phyloP scores from a whole-genome alignment of 37 sponge, comb jelly and placozoan species.

The Cliona cf. orientalis region DNA sequence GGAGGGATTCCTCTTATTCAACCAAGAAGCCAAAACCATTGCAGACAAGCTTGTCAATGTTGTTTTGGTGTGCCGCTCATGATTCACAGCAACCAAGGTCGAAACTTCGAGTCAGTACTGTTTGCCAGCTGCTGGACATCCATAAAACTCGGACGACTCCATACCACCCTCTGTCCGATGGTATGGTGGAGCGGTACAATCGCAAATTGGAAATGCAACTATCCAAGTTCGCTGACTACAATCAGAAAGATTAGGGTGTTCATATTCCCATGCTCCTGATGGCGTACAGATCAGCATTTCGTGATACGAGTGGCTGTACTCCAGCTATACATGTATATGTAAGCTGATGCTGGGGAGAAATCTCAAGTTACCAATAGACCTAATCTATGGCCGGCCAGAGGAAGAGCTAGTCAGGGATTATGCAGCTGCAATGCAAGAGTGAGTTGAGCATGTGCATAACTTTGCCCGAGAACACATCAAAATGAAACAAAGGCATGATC shows the following conservation, averaged over 20 bases:
- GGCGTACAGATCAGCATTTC: too few relatives aligned
- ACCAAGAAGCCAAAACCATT: background rate
- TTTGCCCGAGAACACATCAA: too few relatives aligned
- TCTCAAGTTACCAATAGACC: slow-evolving; percentile 24
- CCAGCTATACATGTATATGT: too few relatives aligned
- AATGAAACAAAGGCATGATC: too few relatives aligned
- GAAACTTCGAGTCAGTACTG: background rate
- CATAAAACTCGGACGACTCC: background rate
- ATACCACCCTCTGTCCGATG: too few relatives aligned
- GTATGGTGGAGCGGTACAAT: slow-evolving; percentile 7
- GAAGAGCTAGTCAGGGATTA: background rate
- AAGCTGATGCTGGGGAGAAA: too few relatives aligned
- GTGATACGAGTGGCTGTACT: too few relatives aligned
- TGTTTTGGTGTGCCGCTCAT: background rate
- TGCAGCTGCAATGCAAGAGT: background rate
- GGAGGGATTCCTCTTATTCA: background rate
- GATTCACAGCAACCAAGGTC: background rate
- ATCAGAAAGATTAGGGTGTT: slow-evolving; percentile 37
- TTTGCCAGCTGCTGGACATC: background rate
- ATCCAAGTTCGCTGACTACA: background rate
- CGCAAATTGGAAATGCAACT: slow-evolving; percentile 23
- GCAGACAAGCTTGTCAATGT: background rate
- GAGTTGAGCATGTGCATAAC: too few relatives aligned
- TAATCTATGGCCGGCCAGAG: slow-evolving; percentile 16
- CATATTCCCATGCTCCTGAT: too few relatives aligned